phyloP scores from a whole-genome alignment of 2,797 vertebrate species.

The Oryzias sinensis region DNA sequence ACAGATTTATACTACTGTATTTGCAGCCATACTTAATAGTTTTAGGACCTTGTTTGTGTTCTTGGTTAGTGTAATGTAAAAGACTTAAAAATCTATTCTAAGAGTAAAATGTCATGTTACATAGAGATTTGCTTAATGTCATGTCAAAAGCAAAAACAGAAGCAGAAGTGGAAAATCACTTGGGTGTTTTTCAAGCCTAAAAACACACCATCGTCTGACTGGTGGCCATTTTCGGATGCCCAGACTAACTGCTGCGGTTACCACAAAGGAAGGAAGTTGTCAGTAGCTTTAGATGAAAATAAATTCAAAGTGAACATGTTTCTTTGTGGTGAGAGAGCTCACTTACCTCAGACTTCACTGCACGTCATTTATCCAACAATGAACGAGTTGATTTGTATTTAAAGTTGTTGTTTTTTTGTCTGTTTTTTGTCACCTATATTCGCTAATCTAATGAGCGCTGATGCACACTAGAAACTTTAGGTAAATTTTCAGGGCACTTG shows the following conservation, averaged over 20 bases:
- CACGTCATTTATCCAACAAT: constrained; percentile 7
- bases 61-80: neutral
- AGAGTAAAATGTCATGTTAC: neutral
- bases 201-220: constrained; percentile 19
- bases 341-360: constrained; percentile 2
- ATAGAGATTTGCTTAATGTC: neutral
- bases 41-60: neutral
- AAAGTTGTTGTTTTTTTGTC: neutral
- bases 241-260: constrained; percentile 45
- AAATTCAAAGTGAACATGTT: constrained; percentile 25
- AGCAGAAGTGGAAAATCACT: neutral
- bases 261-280: constrained; percentile 65
- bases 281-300: constrained; percentile 46
- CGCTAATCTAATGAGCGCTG: no score
- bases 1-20: neutral
- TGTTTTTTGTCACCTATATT: no score
- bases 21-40: neutral
- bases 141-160: neutral
- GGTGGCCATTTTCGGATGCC: constrained; percentile 33
- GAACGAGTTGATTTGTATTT: neutral
- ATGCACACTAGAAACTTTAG: no score
- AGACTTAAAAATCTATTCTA: neutral
- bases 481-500: no score
- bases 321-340: constrained; percentile 4
- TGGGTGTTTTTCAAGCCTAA: neutral